These are phyloP conservation scores for Callyntrura guangdongensis DNA, from an alignment of 2,888 invertebrate species.

Conservation along the genomic window DNA sequence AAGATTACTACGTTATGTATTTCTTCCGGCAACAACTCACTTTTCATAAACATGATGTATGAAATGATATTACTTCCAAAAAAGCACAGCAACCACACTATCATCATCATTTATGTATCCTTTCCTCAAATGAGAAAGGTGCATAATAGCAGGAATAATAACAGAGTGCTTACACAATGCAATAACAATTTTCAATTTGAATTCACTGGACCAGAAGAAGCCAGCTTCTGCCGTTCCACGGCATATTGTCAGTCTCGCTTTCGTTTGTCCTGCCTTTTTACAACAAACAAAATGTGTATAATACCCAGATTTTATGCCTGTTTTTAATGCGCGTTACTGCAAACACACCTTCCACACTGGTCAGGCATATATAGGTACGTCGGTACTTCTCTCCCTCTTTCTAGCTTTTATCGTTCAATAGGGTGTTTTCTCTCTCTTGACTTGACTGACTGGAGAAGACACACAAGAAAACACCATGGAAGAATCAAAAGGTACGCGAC, in stretches of 20 bases:
- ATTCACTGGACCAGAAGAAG: slow-evolving; percentile 75
- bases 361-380: slow-evolving; percentile 56
- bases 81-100: neutral
- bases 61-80: neutral
- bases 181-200: slow-evolving; percentile 76
- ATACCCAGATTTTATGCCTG: slow-evolving; percentile 68
- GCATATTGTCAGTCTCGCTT: slow-evolving; percentile 21
- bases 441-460: slow-evolving; percentile 67
- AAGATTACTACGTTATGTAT: slow-evolving; percentile 26
- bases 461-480: slow-evolving; percentile 59
- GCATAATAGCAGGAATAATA: slow-evolving; percentile 75
- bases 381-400: neutral
- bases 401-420: slow-evolving; percentile 26
- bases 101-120: neutral
- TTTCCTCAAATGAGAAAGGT: slow-evolving; percentile 50
- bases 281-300: slow-evolving; percentile 53
- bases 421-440: slow-evolving; percentile 66
- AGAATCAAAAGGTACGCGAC: slow-evolving; percentile 67
- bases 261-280: slow-evolving; percentile 36
- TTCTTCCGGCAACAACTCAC: slow-evolving; percentile 25
- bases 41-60: slow-evolving; percentile 10
- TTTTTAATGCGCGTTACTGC: slow-evolving; percentile 62
- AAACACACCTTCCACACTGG: slow-evolving; percentile 69
- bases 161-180: slow-evolving; percentile 44
- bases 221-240: slow-evolving; percentile 59